A percentile compares a stretch with the other conserved stretches of the same genome.
phyloP scores from a whole-genome alignment of 2,113 vertebrate genomes.

The Dascyllus trimaculatus region DNA sequence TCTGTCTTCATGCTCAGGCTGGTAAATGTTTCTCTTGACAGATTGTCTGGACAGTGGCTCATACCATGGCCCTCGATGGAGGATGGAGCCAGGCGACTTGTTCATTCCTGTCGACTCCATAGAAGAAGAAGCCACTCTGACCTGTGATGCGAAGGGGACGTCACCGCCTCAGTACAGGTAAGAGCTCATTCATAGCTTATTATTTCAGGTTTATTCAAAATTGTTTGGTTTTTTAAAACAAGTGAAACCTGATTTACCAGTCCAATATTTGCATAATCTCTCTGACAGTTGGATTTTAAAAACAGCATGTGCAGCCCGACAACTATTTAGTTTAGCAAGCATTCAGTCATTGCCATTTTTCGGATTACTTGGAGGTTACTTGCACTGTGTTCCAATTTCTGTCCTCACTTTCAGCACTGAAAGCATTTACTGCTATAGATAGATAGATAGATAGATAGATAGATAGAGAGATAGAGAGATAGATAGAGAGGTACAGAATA shows the following conservation, averaged over 20 bases:
- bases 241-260: too few relatives aligned
- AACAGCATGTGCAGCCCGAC: background rate
- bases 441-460: too few relatives aligned
- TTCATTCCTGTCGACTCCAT: constrained; percentile 83
- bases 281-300: background rate
- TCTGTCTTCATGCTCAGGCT: constrained; percentile 4
- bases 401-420: background rate
- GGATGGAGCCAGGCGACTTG: constrained; percentile 86
- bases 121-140: constrained; percentile 84
- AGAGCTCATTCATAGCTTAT: background rate
- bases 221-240: too few relatives aligned
- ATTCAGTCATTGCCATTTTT: background rate
- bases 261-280: background rate
- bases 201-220: too few relatives aligned
- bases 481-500: too few relatives aligned
- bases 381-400: constrained; percentile 9
- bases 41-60: constrained; percentile 83
- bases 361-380: background rate
- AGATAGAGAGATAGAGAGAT: too few relatives aligned
- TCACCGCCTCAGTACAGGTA: constrained; percentile 84
- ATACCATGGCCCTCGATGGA: constrained; percentile 84
- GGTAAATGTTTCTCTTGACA: constrained; percentile 50
- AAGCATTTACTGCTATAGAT: constrained; percentile 23
- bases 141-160: constrained; percentile 82
- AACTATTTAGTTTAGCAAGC: background rate